These are phyloP conservation scores for Toxostoma redivivum DNA, from an alignment of 2,113 vertebrate species.

Conservation along the genomic window DNA sequence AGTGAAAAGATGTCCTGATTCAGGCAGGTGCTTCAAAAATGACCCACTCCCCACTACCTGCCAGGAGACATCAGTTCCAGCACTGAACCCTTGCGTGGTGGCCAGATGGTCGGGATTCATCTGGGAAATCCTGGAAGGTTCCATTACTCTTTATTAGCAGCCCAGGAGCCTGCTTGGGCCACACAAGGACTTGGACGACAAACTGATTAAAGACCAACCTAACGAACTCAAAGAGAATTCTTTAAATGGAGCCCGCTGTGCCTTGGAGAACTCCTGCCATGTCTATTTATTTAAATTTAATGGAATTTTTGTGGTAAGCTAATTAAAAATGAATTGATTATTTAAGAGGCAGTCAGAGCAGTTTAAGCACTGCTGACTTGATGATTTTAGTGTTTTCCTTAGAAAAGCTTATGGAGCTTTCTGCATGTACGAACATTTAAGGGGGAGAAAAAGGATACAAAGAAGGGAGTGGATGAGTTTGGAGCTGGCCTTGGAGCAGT, in stretches of 20 bases:
- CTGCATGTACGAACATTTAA: neutral
- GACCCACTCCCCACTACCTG: neutral
- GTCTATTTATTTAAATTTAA: slow-evolving; percentile 63
- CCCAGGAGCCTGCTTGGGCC: slow-evolving; percentile 11
- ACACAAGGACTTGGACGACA: slow-evolving; percentile 13
- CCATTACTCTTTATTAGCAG: neutral
- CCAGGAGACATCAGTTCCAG: neutral
- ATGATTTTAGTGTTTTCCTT: slow-evolving; percentile 47
- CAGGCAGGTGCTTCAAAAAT: neutral
- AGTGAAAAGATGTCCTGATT: neutral
- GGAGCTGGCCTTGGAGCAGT: fast-evolving
- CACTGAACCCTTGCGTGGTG: neutral
- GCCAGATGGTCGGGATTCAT: neutral
- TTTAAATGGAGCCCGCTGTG: slow-evolving; percentile 37
- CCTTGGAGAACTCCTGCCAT: slow-evolving; percentile 56
- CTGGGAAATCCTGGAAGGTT: neutral
- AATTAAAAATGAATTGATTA: slow-evolving; percentile 66
- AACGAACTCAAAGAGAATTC: slow-evolving; percentile 57
- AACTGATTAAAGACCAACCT: slow-evolving; percentile 43
- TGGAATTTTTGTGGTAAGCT: slow-evolving; percentile 59
- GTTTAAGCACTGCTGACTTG: slow-evolving; percentile 49
- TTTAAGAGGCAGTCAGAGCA: slow-evolving; percentile 58
- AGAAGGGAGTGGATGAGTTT: neutral
- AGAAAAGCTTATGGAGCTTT: neutral
- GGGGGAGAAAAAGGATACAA: too few species aligned